These are phyloP conservation scores for Pogonocherus hispidulus DNA, from an alignment of 2,888 invertebrate species.

Conservation along the genomic window DNA sequence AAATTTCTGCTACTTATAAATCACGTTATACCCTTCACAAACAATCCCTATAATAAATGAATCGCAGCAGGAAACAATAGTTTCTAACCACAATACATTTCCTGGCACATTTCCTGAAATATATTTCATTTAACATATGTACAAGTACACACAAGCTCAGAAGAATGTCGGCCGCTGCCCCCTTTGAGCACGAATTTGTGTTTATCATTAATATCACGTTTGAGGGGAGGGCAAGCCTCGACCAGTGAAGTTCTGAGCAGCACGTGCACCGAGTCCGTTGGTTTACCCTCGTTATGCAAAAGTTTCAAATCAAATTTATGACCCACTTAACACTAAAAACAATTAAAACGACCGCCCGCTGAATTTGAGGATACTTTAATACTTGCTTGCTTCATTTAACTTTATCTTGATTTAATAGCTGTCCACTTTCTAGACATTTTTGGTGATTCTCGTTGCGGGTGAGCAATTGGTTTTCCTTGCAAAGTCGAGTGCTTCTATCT, in stretches of 20 bases:
- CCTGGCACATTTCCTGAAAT: slow-evolving; percentile 26
- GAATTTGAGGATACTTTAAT: slow-evolving; percentile 48
- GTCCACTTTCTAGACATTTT: background rate
- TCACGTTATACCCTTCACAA: background rate
- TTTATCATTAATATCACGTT: slow-evolving; percentile 58
- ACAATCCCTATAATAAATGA: background rate
- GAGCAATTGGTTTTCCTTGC: too few species aligned
- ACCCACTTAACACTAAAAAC: slow-evolving; percentile 56
- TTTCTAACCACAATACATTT: slow-evolving; percentile 27
- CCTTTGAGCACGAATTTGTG: slow-evolving; percentile 41
- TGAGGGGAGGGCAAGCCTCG: slow-evolving; percentile 51
- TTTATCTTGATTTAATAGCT: slow-evolving; percentile 22
- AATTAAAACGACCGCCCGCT: slow-evolving; percentile 55
- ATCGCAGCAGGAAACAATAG: slow-evolving; percentile 14
- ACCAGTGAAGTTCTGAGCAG: slow-evolving; percentile 52
- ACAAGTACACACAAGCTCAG: slow-evolving; percentile 4
- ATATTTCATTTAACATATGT: slow-evolving; percentile 22
- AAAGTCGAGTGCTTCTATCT: too few species aligned
- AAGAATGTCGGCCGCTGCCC: slow-evolving; percentile 16
- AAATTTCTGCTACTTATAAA: background rate
- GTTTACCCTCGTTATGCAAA: slow-evolving; percentile 56
- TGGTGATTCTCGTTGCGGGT: too few species aligned
- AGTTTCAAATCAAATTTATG: slow-evolving; percentile 59
- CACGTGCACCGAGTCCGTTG: slow-evolving; percentile 49
- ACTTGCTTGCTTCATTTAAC: slow-evolving; percentile 34